Conservation (phyloP, 2,113 vertebrate genomes). For the Triplophysa rosa region DNA sequence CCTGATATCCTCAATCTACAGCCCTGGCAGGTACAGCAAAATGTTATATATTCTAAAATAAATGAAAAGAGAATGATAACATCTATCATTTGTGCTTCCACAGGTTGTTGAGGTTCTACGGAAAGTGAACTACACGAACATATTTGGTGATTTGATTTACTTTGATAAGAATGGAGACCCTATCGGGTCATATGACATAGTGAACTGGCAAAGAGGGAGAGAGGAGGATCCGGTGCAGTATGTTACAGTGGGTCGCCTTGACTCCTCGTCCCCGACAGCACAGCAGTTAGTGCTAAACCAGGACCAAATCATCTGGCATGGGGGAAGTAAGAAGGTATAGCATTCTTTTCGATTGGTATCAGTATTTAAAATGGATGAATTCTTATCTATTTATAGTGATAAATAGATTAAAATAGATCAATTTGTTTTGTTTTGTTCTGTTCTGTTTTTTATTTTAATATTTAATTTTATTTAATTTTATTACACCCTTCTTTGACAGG, state of each 20-base stretch:
- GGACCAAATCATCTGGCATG: slow-evolving; percentile 59
- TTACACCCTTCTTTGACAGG: slow-evolving; percentile 13
- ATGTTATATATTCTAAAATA: not conserved
- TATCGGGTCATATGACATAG: slow-evolving; percentile 60
- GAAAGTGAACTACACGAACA: slow-evolving; percentile 61
- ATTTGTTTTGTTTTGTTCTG: too few relatives aligned
- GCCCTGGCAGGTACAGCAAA: slow-evolving; percentile 62
- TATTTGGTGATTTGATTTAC: slow-evolving; percentile 54
- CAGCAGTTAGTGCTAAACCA: slow-evolving; percentile 58
- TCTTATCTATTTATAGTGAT: too few relatives aligned
- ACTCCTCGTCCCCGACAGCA: slow-evolving; percentile 49
- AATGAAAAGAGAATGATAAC: too few relatives aligned
- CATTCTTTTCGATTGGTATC: not conserved
- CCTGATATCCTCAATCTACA: slow-evolving; percentile 55
- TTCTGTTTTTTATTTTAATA: too few relatives aligned
- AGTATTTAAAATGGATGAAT: too few relatives aligned
- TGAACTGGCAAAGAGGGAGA: slow-evolving; percentile 64
- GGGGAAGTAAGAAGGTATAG: slow-evolving; percentile 49
- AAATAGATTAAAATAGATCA: too few relatives aligned
- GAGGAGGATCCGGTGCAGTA: slow-evolving; percentile 47
- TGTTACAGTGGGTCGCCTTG: slow-evolving; percentile 61
- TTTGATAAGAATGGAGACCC: slow-evolving; percentile 66
- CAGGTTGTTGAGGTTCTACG: slow-evolving; percentile 62
- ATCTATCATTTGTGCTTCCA: not conserved
- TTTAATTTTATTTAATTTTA: too few relatives aligned